Conservation (phyloP, 2,888 invertebrate species). For the Tillus elongatus region DNA sequence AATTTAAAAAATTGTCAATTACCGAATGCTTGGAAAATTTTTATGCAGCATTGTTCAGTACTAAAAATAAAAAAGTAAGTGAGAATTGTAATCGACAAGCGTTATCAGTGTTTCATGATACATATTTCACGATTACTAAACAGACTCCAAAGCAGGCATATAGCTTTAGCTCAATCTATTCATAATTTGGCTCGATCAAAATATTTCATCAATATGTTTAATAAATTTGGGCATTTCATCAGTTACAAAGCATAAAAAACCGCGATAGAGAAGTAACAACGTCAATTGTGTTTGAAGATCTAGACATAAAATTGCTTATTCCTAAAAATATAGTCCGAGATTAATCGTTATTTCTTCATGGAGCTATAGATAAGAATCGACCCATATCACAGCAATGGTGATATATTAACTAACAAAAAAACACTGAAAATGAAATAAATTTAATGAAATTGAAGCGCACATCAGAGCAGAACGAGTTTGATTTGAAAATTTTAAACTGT, state of each 20-base stretch:
- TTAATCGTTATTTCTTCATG: constrained; percentile 10
- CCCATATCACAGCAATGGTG: constrained; percentile 14
- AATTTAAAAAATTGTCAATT: no score
- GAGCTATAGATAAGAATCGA: constrained; percentile 13
- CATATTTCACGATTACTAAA: no score
- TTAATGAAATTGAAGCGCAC: constrained; percentile 14
- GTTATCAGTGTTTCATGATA: no score
- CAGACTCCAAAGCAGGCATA: constrained; percentile 16
- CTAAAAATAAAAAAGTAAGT: constrained; percentile 19
- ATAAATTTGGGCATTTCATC: constrained; percentile 17
- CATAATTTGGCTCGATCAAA: constrained; percentile 16
- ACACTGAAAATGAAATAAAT: constrained; percentile 15
- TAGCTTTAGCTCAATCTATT: no score
- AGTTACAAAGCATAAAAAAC: constrained; percentile 13
- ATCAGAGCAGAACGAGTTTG: constrained; percentile 15
- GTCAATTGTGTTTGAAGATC: constrained; percentile 14
- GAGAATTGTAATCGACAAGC: no score
- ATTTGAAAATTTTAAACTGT: constrained; percentile 19
- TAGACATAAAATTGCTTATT: constrained; percentile 14
- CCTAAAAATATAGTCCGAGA: constrained; percentile 9
- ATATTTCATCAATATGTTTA: constrained; percentile 15
- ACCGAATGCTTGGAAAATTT: constrained; percentile 19
- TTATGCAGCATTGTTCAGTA: constrained; percentile 20
- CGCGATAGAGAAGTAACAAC: constrained; percentile 13
- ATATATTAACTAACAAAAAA: constrained; percentile 14